Base-by-base conservation (phyloP, 37 sponge, comb jelly and placozoan species). In the Theonella swinhoei region DNA sequence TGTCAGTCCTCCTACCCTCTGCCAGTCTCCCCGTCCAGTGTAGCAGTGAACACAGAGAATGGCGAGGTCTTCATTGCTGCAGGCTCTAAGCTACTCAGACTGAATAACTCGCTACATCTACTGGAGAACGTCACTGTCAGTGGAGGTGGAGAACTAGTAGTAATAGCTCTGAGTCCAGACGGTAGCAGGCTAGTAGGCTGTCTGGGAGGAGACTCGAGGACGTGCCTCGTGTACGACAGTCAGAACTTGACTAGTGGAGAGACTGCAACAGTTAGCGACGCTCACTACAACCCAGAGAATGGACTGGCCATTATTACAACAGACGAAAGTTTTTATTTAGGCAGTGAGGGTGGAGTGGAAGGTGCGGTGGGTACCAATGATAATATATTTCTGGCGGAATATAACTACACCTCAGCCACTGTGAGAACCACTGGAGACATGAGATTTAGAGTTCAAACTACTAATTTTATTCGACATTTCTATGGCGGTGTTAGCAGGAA, bases 161-260 rank as follows among this genome's bases (percentile, higher is more conserved):
- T 22, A 23, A 39, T 80, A 5, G 54, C 80, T 25, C 68, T 80
- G 39, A 80, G 47, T 28, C 3, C 80, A 68, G 80, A 68, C 39
- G 80, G 68, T 31, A 64, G 36, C 33, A 64, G 69, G 47, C 30
- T 80, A 40, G 69, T 80, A 68, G 69, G 64, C 68, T 80, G 80
- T 64, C 73, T 72, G 42, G 39, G 61, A 1, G 54, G 65, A 4
- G 1, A 43, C 68, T 80, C 80, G 54, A 47, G 54, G 54, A 47
- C 80, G 68, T 80, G 80, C 68, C 32, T 25, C 26, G 69, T 80
- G 41, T 80, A 80, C 80, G 68, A 68, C n/a, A n/a, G n/a, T n/a
- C n/a, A n/a, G n/a, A n/a, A n/a, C n/a, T n/a, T n/a, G n/a, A n/a
- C n/a, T n/a, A n/a, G n/a, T n/a, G n/a, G n/a, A 38, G 26, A 19